A percentile compares a stretch with the other conserved stretches of the same genome.
phyloP scores from a whole-genome alignment of 2,113 vertebrate species.

The Chaetodon trifascialis region DNA sequence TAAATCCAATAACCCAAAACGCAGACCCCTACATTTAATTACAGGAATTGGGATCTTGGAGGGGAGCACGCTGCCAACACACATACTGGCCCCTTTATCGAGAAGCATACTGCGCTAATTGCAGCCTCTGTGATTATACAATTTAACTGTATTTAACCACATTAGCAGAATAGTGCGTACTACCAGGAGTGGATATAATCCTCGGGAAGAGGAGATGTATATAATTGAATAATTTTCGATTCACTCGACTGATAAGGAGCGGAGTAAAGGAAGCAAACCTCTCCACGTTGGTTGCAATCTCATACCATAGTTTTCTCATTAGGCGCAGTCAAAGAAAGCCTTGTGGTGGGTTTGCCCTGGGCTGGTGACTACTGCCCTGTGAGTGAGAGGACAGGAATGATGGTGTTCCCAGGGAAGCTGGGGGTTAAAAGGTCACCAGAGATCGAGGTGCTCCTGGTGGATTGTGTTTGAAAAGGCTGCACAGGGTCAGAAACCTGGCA shows the following conservation, averaged over 20 bases:
- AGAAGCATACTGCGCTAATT: slow-evolving; percentile 65
- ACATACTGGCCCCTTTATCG: slow-evolving; percentile 74
- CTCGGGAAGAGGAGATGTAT: slow-evolving; percentile 60
- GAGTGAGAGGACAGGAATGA: slow-evolving; percentile 67
- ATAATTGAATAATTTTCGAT: slow-evolving; percentile 76
- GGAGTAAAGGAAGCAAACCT: slow-evolving; percentile 49
- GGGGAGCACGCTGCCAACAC: slow-evolving; percentile 49
- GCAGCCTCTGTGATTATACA: slow-evolving; percentile 71
- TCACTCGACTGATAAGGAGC: slow-evolving; percentile 53
- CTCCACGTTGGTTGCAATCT: slow-evolving; percentile 45
- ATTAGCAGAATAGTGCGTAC: slow-evolving; percentile 71
- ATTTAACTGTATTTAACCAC: slow-evolving; percentile 80
- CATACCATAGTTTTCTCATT: slow-evolving; percentile 72
- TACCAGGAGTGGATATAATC: slow-evolving; percentile 54
- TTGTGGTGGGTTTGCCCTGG: slow-evolving; percentile 63
- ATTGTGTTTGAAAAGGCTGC: slow-evolving; percentile 5
- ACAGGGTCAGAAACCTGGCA: neutral
- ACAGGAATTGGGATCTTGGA: slow-evolving; percentile 72
- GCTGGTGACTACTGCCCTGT: slow-evolving; percentile 50
- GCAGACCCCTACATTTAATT: slow-evolving; percentile 80
- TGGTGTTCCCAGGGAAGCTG: slow-evolving; percentile 59
- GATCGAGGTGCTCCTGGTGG: neutral
- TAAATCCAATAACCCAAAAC: slow-evolving; percentile 80
- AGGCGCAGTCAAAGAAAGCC: slow-evolving; percentile 72
- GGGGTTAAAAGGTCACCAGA: slow-evolving; percentile 63